Base-by-base conservation (phyloP, 2,113 vertebrate species). In the Solenodon paradoxus region DNA sequence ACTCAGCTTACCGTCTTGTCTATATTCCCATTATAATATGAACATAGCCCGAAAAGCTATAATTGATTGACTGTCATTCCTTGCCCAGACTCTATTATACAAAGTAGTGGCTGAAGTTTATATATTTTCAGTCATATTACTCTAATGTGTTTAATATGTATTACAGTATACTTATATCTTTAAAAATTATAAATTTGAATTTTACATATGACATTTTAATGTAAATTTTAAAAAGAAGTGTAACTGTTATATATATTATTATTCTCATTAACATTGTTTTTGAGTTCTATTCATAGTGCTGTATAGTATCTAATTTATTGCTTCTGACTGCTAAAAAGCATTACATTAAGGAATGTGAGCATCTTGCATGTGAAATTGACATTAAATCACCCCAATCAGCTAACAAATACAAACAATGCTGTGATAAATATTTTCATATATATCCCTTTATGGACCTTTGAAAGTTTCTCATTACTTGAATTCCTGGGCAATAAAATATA, bases 51-150 rank as follows among this genome's bases (percentile, higher is more conserved):
- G 83, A 49, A 92, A 84, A 75, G 12, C 28, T 80, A 9, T 42
- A 80, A 64, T 71, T 82, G 90, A 89, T 92, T 72, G 10, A 7
- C 32, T 84, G 28, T 4, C 45, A 75, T 84, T 84, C 22, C 13
- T 84, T 90, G n/a, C 8, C 35, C 66, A 92, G 71, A 86, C 63
- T 92, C 75, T 66, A 88, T 89, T 88, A 91, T 19, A 47, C 53
- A 80, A 86, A 92, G 49, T 68, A 71, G 17, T 80, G 35, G 4
- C 66, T 95, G 47, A 78, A 77, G 35, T 87, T 71, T 51, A 26
- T 64, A 6, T 77, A 16, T 51, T 77, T 35, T 88, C 35, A 69
- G 57, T n/a, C n/a, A n/a, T n/a, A n/a, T n/a, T 55, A 59, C 12
- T 74, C 26, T 47, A 68, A 17, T 61, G 38, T 47, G 7, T 78